Evolutionary conservation across 1,140 invertebrate genomes (phyloP).

Genomic region (Zaprionus tsacasi): DNA sequence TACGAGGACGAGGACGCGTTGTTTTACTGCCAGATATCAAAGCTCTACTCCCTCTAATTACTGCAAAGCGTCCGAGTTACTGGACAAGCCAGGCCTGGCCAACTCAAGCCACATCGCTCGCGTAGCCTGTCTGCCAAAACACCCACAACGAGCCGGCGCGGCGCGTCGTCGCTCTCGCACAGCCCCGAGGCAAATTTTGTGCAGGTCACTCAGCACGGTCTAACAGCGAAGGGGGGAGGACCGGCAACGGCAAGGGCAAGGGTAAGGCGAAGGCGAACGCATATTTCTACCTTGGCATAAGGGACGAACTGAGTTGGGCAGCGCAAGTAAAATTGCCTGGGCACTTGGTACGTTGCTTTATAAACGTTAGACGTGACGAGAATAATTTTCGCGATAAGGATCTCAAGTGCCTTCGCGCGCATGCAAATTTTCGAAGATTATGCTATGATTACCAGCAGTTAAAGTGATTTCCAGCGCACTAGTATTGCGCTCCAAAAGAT

Average conservation of each 20-base stretch:
- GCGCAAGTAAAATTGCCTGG: constrained; percentile 64
- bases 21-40: constrained; percentile 67
- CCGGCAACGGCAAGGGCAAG: neutral
- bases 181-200: constrained; percentile 59
- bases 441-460: constrained; percentile 80
- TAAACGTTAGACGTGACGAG: constrained; percentile 81
- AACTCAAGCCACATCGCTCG: constrained; percentile 15
- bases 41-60: constrained; percentile 69
- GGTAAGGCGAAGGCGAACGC: neutral
- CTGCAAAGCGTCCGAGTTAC: constrained; percentile 48
- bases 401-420: constrained; percentile 72
- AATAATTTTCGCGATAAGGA: constrained; percentile 81
- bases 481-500: constrained; percentile 23
- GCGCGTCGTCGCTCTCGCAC: constrained; percentile 62
- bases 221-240: constrained; percentile 50
- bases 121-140: constrained; percentile 65
- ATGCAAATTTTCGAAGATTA: constrained; percentile 84
- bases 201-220: constrained; percentile 66
- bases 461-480: constrained; percentile 65
- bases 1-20: constrained; percentile 23
- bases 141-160: constrained; percentile 67
- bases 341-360: constrained; percentile 67
- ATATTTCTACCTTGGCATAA: constrained; percentile 20
- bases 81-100: constrained; percentile 43
- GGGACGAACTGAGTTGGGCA: constrained; percentile 24